A percentile compares a stretch with the other conserved stretches of the same genome.
Evolutionary conservation across 2,797 vertebrate genomes (phyloP).

Genomic region (Miichthys miiuy): DNA sequence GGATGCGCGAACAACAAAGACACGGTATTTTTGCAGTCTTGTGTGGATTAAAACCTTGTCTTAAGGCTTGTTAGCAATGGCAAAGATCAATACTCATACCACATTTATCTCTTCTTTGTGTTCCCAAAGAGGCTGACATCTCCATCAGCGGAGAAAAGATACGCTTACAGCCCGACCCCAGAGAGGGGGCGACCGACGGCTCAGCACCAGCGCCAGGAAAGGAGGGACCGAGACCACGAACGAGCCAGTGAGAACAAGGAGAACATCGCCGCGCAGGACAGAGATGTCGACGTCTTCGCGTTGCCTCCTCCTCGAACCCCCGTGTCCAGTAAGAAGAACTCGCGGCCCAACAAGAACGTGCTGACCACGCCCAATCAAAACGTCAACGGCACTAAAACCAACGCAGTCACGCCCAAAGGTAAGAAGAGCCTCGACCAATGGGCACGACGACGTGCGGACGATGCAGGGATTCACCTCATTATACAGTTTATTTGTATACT

Average conservation of each 20-base stretch:
- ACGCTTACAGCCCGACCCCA: conserved; percentile 54
- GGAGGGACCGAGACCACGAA: conserved; percentile 67
- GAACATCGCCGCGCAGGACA: conserved; percentile 80
- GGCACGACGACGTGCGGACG: neutral
- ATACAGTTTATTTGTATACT: conserved; percentile 47
- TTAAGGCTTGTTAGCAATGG: neutral
- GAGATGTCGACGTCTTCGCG: conserved; percentile 80
- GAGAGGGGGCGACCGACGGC: conserved; percentile 56
- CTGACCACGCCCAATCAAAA: conserved; percentile 77
- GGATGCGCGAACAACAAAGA: conserved; percentile 56
- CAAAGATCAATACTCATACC: neutral
- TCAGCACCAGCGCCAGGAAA: conserved; percentile 53
- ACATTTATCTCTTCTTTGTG: conserved; percentile 11
- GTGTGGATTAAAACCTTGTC: neutral
- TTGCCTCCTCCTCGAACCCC: conserved; percentile 88
- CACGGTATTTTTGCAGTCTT: conserved; percentile 48
- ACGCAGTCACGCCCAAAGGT: conserved; percentile 82
- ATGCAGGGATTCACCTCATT: conserved; percentile 11
- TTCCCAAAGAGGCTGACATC: conserved; percentile 73
- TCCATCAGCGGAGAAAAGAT: conserved; percentile 70
- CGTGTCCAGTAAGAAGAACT: conserved; percentile 77
- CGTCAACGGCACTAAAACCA: conserved; percentile 40
- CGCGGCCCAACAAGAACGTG: conserved; percentile 75
- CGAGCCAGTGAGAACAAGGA: conserved; percentile 88
- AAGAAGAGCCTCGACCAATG: conserved; percentile 33